phyloP scores from a whole-genome alignment of 2,888 invertebrate species.

The Caenorhabditis angaria region DNA sequence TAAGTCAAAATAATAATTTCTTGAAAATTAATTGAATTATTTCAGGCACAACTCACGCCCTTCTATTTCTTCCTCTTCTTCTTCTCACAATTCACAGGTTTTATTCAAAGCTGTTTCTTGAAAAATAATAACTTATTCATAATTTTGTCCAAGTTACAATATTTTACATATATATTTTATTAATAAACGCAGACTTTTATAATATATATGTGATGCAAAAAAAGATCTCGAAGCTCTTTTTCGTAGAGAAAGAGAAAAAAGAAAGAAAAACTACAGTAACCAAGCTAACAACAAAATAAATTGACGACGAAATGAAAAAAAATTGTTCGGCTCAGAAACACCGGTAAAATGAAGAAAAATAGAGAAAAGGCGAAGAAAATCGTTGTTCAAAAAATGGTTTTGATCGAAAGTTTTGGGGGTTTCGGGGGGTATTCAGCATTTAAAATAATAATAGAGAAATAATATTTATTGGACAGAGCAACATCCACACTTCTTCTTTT shows the following conservation, averaged over 20 bases:
- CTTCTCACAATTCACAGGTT: slow-evolving; percentile 43
- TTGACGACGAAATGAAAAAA: slow-evolving; percentile 9
- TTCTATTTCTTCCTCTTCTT: slow-evolving; percentile 61
- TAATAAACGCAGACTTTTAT: neutral
- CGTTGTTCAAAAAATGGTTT: neutral
- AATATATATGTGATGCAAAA: neutral
- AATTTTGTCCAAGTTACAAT: neutral
- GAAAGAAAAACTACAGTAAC: slow-evolving; percentile 11
- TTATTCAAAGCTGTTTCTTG: neutral
- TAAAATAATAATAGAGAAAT: too few relatives aligned
- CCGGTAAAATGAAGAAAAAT: slow-evolving; percentile 3
- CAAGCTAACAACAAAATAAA: slow-evolving; percentile 8
- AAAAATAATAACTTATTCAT: neutral
- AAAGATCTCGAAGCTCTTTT: slow-evolving; percentile 5
- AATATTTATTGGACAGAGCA: slow-evolving; percentile 54
- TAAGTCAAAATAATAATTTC: slow-evolving; percentile 13
- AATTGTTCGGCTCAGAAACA: slow-evolving; percentile 5
- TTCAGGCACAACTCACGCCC: slow-evolving; percentile 61
- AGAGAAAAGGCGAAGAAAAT: neutral
- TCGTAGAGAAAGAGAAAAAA: neutral
- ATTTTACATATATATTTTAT: neutral
- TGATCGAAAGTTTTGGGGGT: neutral
- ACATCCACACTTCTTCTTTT: slow-evolving; percentile 64
- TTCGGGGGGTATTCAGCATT: neutral
- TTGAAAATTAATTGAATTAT: neutral